Evolutionary conservation across 92 coral and sea anemone genomes (phyloP), one percentile per base, ranked within the genome.

Genomic region (Epizoanthus illoricatus): DNA sequence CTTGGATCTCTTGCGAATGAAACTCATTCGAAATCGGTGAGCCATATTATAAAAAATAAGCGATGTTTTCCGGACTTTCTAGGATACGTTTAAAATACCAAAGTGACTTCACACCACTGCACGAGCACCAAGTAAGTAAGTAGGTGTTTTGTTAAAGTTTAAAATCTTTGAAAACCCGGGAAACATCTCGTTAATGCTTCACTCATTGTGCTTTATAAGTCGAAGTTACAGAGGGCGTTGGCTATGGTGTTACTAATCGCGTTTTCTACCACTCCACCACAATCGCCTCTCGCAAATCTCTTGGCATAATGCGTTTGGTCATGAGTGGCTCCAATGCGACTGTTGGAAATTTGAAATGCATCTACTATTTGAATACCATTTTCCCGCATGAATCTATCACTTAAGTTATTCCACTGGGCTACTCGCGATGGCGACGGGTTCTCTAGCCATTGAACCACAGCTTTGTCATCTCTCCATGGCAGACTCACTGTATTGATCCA

Each of bases 261-360:
- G 47, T 96, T 96, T 81, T 96, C 99, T 3, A 96, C 99, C 39
- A 90, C 99, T 69, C 99, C 99, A 5, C 95, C 99, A 70, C 99
- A 96, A 75, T 91, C 93, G 4, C 93, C 98, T 41, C 94, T 89
- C 61, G 82, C 90, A 86, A 96, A 73, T 58, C 97, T 81, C 80
- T 96, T 96, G 65, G 99, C 98, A 39, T 90, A 96, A 60, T 96
- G 99, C 40, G 99, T 96, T 70, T 89, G 97, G 79, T 96, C 99
- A 67, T 93, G 98, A 23, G 96, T 90, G 4, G 99, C 99, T 0
- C 96, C 92, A 75, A 96, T 89, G 45, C 99, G 99, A 70, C 94
- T 87, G 82, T 96, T 96, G 65, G 97, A 92, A 33, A 96, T 90
- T 88, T 96, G 99, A 85, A 93, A 96, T 24, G 98, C 99, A 81